A percentile compares a stretch with the other conserved stretches of the same genome.
phyloP scores from a whole-genome alignment of 2,888 invertebrate species.

The Kryphioiulus occultus region DNA sequence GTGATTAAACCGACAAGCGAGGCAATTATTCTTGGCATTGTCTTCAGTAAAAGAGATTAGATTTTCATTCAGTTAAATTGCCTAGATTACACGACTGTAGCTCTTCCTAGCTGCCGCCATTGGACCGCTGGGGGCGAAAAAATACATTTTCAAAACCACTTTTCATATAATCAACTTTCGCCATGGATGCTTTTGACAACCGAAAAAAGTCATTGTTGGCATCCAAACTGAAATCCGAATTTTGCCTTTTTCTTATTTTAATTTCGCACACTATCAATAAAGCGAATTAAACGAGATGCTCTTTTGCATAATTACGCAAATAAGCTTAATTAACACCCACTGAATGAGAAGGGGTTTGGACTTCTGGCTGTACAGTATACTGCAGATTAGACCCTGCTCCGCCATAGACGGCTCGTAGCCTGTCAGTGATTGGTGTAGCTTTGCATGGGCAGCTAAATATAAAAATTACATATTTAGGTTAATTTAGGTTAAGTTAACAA shows the following conservation, averaged over 20 bases:
- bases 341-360: neutral
- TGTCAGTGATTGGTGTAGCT: too few species aligned
- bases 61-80: slow-evolving; percentile 39
- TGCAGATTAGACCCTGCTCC: too few species aligned
- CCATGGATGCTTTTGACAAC: neutral
- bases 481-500: too few species aligned
- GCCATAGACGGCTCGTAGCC: too few species aligned
- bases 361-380: neutral
- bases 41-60: slow-evolving; percentile 39
- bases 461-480: too few species aligned
- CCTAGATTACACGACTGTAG: neutral
- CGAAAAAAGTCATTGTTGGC: neutral
- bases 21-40: slow-evolving; percentile 46
- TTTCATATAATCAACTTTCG: slow-evolving; percentile 29
- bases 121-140: neutral
- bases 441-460: too few species aligned
- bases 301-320: neutral
- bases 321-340: neutral
- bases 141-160: slow-evolving; percentile 26
- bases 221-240: neutral
- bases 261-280: neutral
- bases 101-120: neutral
- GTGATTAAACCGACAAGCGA: slow-evolving; percentile 44
- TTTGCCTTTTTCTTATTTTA: neutral
- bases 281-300: neutral